Base-by-base conservation (phyloP, 2,113 vertebrate species). In the Microcebus tavaratra region DNA sequence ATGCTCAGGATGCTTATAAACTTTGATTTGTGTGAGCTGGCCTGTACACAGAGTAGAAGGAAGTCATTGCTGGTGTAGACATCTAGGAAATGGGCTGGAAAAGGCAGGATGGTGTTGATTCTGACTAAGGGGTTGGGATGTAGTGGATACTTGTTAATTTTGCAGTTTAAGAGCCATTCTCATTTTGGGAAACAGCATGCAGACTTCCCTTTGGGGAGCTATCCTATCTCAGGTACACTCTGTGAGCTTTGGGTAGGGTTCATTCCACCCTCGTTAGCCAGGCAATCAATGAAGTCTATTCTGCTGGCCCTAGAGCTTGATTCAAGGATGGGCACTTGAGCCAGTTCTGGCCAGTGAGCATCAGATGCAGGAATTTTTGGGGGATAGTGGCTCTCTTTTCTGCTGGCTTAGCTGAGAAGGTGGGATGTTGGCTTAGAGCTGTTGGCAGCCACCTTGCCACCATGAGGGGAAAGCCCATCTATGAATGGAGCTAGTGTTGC, bases 391-490 rank as follows among this genome's bases (percentile, higher is more conserved):
- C 14, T 83, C 25, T 67, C 63, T 94, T 84, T 94, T 92, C 95
- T 95, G 29, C 50, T 75, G 50, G 18, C 7, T 87, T 84, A 87
- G 45, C 42, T 80, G 75, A 78, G 36, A 75, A 23, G 25, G 1
- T 67, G 59, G 27, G 68, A 79, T 84, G 5, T 61, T 95, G 88
- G 68, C 48, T 93, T 68, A 65, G 83, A 81, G 63, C 92, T 89
- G 13, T 12, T 87, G 83, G 48, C 75, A 79, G 79, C 72, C 23
- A 5, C 70, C 42, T 92, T 91, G 87, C 45, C 75, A 91, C 39
- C 59, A n/a, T 27, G 88, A 79, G 7, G 34, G 55, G 39, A 93
- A 88, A 94, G 11, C 15, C 76, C 4, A 12, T 39, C 39, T 93
- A 36, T 83, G 67, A 34, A 78, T 57, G 59, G 42, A 91, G 17